These are phyloP conservation scores for Alethe diademata DNA, from an alignment of 2,113 vertebrate genomes.

Conservation along the genomic window DNA sequence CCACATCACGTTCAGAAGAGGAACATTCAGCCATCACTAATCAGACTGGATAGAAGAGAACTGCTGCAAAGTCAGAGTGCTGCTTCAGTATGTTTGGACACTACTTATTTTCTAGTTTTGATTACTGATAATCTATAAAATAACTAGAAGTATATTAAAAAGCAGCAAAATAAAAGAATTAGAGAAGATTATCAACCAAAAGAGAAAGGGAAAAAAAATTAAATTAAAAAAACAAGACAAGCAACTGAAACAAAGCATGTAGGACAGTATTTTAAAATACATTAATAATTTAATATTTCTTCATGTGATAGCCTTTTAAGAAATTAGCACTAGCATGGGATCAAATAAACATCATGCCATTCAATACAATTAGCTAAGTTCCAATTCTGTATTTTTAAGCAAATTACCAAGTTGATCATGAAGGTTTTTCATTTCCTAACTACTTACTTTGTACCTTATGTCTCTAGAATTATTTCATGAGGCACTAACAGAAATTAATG, in stretches of 20 bases:
- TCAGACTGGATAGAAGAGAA: neutral
- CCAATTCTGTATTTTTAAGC: neutral
- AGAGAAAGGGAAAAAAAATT: neutral
- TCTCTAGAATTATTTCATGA: neutral
- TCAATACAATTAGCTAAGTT: neutral
- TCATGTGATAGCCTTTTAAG: neutral
- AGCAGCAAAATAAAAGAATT: neutral
- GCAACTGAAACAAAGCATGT: neutral
- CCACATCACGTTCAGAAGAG: rapidly evolving
- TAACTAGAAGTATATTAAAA: neutral
- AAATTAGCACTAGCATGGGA: neutral
- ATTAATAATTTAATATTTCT: neutral
- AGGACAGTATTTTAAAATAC: neutral
- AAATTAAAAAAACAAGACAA: neutral
- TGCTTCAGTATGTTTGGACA: neutral
- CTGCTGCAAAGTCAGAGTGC: neutral
- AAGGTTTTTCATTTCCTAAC: neutral
- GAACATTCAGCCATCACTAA: neutral
- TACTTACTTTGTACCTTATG: neutral
- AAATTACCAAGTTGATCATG: neutral
- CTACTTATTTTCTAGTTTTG: neutral
- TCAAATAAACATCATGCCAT: neutral
- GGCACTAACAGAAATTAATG: neutral
- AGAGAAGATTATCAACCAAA: neutral
- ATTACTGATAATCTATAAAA: neutral